Evolutionary conservation across 2,888 invertebrate genomes (phyloP).

Genomic region (Pteria penguin): DNA sequence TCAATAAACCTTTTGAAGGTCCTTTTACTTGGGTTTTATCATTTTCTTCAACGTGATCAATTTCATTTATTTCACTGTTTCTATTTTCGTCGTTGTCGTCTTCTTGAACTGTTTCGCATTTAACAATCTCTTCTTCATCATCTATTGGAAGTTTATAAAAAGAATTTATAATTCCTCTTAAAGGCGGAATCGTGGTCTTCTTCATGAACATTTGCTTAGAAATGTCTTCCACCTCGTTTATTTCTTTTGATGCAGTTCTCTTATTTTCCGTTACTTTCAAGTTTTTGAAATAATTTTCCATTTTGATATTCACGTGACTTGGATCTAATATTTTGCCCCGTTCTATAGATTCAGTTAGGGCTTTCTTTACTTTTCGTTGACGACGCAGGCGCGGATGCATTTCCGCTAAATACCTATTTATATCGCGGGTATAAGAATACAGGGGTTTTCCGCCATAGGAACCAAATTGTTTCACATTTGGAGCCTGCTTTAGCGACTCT

Average conservation of each 20-base stretch:
- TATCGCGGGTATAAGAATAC: constrained; percentile 60
- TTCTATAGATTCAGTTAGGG: constrained; percentile 55
- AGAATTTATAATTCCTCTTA: constrained; percentile 33
- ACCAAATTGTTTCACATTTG: constrained; percentile 45
- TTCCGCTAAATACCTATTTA: constrained; percentile 61
- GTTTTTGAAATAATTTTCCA: constrained; percentile 55
- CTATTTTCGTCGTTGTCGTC: not conserved
- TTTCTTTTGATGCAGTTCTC: not conserved
- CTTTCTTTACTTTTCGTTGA: constrained; percentile 53
- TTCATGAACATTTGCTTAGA: constrained; percentile 27
- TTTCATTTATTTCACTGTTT: not conserved
- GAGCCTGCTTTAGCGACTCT: constrained; percentile 27
- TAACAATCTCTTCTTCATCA: not conserved
- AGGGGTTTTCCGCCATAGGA: constrained; percentile 64
- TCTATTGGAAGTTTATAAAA: constrained; percentile 25
- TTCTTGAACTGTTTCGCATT: not conserved
- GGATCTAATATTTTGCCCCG: constrained; percentile 58
- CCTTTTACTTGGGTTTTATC: not conserved
- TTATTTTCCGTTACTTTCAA: constrained; percentile 32
- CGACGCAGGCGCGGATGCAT: constrained; percentile 64
- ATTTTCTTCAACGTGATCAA: not conserved
- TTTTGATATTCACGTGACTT: constrained; percentile 35
- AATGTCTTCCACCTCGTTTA: not conserved
- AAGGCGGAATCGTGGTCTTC: constrained; percentile 28
- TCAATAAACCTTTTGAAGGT: constrained; percentile 12